Evolutionary conservation across 2,888 invertebrate species (phyloP), one percentile per base, ranked within the genome.

Genomic region (Lacanobia oleracea): DNA sequence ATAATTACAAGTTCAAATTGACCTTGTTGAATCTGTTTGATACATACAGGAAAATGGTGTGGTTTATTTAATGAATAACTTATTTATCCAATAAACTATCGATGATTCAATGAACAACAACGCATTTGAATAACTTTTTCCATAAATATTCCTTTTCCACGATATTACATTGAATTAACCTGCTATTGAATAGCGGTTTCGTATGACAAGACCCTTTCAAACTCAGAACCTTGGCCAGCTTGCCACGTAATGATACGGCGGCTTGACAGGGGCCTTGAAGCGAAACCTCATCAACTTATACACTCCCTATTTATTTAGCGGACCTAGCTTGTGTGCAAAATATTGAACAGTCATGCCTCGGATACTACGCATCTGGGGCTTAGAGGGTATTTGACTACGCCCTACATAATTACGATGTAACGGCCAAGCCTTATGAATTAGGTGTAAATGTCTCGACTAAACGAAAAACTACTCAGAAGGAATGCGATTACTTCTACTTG

Each of bases 181-280:
- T 45, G 21, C 40, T 43, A 81, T 60, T 72, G 12, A 64, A 78
- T 64, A 51, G 73, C 62, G 18, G 66, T 78, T 64, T 78, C 16
- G 45, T 72, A 77, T 77, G 69, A 78, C 51, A 67, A 78, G 40
- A 67, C 63, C 82, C 82, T 79, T 82, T 79, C 82, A 78, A 78
- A 82, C 78, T 72, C 23, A 50, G 60, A 60, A 64, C 79, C 79
- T 79, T 79, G 79, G 56, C 63, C 50, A 43, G 67, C 40, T 63
- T 64, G 73, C 82, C 54, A 37, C 62, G 82, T 78, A 67, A 79
- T 60, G 72, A 59, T 72, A 66, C 79, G 48, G 23, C 40, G 63
- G 48, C 66, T 62, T 48, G 82, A 64, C 33, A 66, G 62, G 59
- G 53, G 54, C 83, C 75, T 83, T 79, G 80, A 68, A 61, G 56